Conservation (phyloP, 2,797 vertebrate species). For the Ctenosaura bakeri region DNA sequence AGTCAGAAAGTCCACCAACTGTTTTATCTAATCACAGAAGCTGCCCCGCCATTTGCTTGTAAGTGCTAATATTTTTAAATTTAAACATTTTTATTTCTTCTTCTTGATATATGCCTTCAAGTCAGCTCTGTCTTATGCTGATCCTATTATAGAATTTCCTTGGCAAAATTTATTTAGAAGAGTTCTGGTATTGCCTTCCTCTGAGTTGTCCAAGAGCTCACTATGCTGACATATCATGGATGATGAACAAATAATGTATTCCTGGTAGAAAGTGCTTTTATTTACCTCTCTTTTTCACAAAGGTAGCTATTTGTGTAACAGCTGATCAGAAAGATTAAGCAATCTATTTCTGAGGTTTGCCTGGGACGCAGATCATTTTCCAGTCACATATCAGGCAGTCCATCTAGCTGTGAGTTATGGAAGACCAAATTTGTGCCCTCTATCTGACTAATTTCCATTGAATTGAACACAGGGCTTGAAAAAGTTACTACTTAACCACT, state of each 20-base stretch:
- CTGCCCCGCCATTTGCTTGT: slow-evolving; percentile 82
- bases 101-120: background rate
- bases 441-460: background rate
- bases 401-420: background rate
- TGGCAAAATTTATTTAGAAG: too few species aligned
- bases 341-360: background rate
- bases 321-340: background rate
- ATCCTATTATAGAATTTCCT: too few species aligned
- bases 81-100: too few species aligned
- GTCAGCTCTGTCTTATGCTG: too few species aligned
- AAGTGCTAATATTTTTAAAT: slow-evolving; percentile 63
- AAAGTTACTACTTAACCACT: too few species aligned
- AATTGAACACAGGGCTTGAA: background rate
- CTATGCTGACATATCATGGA: background rate
- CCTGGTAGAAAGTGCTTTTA: background rate
- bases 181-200: too few species aligned
- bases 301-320: background rate
- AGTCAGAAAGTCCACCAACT: slow-evolving; percentile 74
- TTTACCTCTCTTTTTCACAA: background rate
- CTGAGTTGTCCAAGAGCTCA: background rate
- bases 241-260: background rate
- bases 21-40: slow-evolving; percentile 88
- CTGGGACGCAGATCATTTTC: too few species aligned
- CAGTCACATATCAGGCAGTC: background rate
- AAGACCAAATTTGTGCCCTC: background rate